A percentile compares a stretch with the other conserved stretches of the same genome.
Evolutionary conservation across 2,113 vertebrate species (phyloP).

Genomic region (Oxyura jamaicensis): DNA sequence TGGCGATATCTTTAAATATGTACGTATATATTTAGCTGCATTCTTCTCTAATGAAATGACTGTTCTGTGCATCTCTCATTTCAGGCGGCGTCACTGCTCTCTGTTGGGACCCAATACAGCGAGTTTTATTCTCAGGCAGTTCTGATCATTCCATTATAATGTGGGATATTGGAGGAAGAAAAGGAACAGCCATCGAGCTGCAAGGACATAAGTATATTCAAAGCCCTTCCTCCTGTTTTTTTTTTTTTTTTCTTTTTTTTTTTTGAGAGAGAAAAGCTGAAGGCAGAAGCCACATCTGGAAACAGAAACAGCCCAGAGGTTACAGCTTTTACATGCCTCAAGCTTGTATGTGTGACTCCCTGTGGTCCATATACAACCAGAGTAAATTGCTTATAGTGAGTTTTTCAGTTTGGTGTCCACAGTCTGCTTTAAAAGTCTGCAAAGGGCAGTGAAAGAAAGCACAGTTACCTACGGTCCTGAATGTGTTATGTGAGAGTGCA

Average conservation of each 20-base stretch:
- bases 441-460: not conserved
- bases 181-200: slow-evolving; percentile 96
- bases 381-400: not conserved
- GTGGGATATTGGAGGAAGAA: slow-evolving; percentile 99
- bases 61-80: slow-evolving; percentile 1
- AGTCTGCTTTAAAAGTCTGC: not conserved
- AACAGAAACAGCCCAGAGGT: not conserved
- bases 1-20: not conserved
- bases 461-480: not conserved
- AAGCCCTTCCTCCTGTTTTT: slow-evolving; percentile 3
- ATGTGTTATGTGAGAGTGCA: not conserved
- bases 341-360: not conserved
- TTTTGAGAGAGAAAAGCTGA: not conserved
- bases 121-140: slow-evolving; percentile 94
- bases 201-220: slow-evolving; percentile 94
- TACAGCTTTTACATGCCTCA: not conserved
- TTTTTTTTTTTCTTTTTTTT: not conserved
- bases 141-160: slow-evolving; percentile 98
- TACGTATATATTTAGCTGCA: not conserved
- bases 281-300: slow-evolving; percentile 15
- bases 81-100: slow-evolving; percentile 93
- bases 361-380: not conserved
- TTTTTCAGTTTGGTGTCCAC: not conserved
- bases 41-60: not conserved
- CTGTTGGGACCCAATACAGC: slow-evolving; percentile 94